Conservation (phyloP, 2,888 invertebrate species). For the Congeria kusceri region DNA sequence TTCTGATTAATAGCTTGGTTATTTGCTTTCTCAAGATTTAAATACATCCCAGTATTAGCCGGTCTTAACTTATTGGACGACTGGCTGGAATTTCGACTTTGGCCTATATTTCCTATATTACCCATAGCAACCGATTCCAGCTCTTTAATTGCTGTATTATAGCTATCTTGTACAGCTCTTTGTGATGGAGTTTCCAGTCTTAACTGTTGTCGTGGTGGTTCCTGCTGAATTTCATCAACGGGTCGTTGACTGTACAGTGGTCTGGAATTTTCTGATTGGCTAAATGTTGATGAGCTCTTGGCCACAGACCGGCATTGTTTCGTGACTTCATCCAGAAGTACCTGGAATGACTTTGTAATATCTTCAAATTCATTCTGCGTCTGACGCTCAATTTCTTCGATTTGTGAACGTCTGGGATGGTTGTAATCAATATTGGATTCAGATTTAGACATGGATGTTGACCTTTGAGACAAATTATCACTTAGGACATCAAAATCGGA, state of each 20-base stretch:
- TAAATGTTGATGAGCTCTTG: slow-evolving; percentile 32
- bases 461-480: background rate
- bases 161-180: slow-evolving; percentile 52
- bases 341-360: slow-evolving; percentile 78
- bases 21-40: slow-evolving; percentile 49
- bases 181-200: slow-evolving; percentile 40
- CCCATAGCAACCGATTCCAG: slow-evolving; percentile 58
- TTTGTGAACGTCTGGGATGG: slow-evolving; percentile 44
- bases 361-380: slow-evolving; percentile 79
- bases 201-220: slow-evolving; percentile 44
- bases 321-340: slow-evolving; percentile 76
- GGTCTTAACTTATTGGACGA: slow-evolving; percentile 28
- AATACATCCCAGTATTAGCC: slow-evolving; percentile 38
- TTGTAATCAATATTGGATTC: slow-evolving; percentile 8
- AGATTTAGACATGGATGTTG: background rate
- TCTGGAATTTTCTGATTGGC: background rate
- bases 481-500: background rate
- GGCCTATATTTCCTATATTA: background rate
- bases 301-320: slow-evolving; percentile 56
- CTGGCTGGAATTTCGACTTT: background rate
- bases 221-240: slow-evolving; percentile 38
- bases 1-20: slow-evolving; percentile 14
- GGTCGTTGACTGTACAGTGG: slow-evolving; percentile 25
- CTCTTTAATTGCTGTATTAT: slow-evolving; percentile 60
- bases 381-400: slow-evolving; percentile 71